These are phyloP conservation scores for Drosophila eohydei DNA, from an alignment of 2,888 invertebrate genomes.

Conservation along the genomic window DNA sequence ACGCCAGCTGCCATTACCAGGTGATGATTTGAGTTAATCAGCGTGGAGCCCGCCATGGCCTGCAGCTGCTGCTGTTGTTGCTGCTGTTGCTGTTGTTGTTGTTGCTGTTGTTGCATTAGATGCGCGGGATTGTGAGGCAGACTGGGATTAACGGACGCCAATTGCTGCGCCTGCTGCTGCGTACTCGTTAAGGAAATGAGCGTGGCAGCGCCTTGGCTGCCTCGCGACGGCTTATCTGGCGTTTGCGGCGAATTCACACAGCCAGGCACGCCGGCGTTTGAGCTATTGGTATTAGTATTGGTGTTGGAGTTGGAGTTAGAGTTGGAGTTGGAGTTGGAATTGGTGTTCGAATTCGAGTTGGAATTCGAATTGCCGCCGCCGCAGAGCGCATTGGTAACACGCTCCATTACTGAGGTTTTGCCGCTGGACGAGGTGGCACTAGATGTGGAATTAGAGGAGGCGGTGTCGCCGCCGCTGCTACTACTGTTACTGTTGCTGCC, in stretches of 20 bases:
- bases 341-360: conserved; percentile 73
- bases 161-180: conserved; percentile 47
- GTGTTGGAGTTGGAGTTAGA: conserved; percentile 76
- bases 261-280: conserved; percentile 39
- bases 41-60: conserved; percentile 76
- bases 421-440: conserved; percentile 84
- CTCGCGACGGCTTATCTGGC: conserved; percentile 80
- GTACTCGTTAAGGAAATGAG: conserved; percentile 43
- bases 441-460: conserved; percentile 56
- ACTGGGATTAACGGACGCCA: conserved; percentile 32
- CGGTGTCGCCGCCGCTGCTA: conserved; percentile 30
- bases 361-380: conserved; percentile 87
- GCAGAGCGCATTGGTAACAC: conserved; percentile 94
- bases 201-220: conserved; percentile 49
- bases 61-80: conserved; percentile 79
- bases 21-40: conserved; percentile 81
- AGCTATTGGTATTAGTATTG: conserved; percentile 65
- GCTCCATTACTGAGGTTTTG: conserved; percentile 92
- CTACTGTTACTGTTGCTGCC: conserved; percentile 56
- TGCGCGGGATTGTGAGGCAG: conserved; percentile 44
- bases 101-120: conserved; percentile 63
- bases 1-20: conserved; percentile 53
- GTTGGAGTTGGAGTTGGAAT: conserved; percentile 80
- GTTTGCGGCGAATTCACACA: conserved; percentile 57
- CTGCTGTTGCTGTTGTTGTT: conserved; percentile 72